A percentile compares a stretch with the other conserved stretches of the same genome.
These are phyloP conservation scores for Hyaena hyaena DNA, from an alignment of 2,113 vertebrate genomes.

Conservation along the genomic window DNA sequence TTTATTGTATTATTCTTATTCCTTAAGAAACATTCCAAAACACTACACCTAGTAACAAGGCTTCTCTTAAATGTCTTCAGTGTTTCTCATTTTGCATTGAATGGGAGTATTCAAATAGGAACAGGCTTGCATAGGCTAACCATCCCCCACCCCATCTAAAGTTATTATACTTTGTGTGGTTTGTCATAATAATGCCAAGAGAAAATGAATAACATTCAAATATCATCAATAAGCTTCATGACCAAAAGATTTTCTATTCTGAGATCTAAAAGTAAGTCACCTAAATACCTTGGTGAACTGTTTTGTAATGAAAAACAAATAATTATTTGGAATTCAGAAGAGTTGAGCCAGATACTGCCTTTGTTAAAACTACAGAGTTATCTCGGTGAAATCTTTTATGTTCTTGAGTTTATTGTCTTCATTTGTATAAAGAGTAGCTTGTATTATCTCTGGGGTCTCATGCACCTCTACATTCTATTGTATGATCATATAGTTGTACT, in stretches of 20 bases:
- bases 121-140: neutral
- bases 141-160: neutral
- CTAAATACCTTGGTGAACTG: neutral
- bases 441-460: neutral
- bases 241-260: neutral
- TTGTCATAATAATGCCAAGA: neutral
- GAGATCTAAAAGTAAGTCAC: neutral
- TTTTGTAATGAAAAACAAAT: neutral
- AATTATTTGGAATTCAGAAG: neutral
- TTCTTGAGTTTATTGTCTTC: neutral
- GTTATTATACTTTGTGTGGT: neutral
- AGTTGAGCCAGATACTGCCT: neutral
- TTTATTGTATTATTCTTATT: neutral
- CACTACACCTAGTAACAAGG: neutral
- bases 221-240: neutral
- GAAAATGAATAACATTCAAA: conserved; percentile 21
- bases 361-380: neutral
- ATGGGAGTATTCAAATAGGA: neutral
- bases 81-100: neutral
- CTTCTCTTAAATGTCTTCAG: neutral
- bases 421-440: neutral
- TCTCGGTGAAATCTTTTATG: neutral
- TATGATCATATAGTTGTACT: neutral
- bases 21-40: neutral
- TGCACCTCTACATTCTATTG: neutral